Evolutionary conservation across 2,113 vertebrate species (phyloP).

Genomic region (Ornithorhynchus anatinus): DNA sequence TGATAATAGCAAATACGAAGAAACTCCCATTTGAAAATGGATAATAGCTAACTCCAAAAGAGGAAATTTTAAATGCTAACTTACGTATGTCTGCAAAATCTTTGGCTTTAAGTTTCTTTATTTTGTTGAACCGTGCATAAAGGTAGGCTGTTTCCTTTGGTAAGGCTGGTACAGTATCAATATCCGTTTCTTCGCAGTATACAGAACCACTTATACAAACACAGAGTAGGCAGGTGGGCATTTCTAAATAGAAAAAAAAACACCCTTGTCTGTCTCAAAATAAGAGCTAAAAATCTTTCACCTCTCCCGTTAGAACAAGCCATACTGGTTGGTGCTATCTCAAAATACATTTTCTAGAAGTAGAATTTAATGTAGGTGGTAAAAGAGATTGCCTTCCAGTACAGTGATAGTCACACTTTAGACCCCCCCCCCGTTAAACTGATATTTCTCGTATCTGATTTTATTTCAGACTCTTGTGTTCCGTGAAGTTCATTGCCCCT

Average conservation of each 20-base stretch:
- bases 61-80: slow-evolving; percentile 29
- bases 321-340: neutral
- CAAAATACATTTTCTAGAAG: neutral
- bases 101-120: slow-evolving; percentile 85
- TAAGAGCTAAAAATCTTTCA: neutral
- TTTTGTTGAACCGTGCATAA: slow-evolving; percentile 96
- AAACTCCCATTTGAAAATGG: neutral
- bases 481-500: no score
- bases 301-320: neutral
- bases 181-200: slow-evolving; percentile 93
- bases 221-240: slow-evolving; percentile 91
- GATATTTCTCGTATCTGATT: no score
- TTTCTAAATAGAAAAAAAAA: slow-evolving; percentile 74
- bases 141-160: slow-evolving; percentile 95
- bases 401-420: no score
- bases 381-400: no score
- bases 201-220: slow-evolving; percentile 94
- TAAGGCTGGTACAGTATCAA: slow-evolving; percentile 84
- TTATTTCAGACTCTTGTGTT: no score
- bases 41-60: neutral
- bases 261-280: neutral
- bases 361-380: no score
- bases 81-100: slow-evolving; percentile 91
- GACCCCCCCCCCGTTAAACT: no score
- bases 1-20: neutral